phyloP scores from a whole-genome alignment of 2,797 vertebrate genomes.

The Hemibagrus guttatus region DNA sequence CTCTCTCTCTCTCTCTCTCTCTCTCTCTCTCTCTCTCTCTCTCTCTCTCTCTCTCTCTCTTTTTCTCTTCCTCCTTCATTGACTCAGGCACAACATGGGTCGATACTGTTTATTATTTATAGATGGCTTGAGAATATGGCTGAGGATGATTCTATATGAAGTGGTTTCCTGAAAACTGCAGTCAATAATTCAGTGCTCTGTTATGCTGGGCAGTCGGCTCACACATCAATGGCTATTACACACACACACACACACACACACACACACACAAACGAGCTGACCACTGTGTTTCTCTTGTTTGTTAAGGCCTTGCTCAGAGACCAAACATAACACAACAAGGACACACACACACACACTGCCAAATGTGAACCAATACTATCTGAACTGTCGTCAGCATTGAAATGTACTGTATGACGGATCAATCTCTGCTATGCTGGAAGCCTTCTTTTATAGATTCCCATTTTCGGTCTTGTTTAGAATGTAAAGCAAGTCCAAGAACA shows the following conservation, averaged over 20 bases:
- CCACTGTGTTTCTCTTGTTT: conserved; percentile 23
- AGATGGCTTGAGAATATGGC: conserved; percentile 54
- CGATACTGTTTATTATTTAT: conserved; percentile 63
- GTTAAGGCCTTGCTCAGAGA: conserved; percentile 4
- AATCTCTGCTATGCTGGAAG: conserved; percentile 1
- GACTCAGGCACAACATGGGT: conserved; percentile 51
- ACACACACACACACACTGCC: background rate
- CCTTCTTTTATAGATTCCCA: conserved; percentile 28
- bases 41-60: conserved; percentile 20
- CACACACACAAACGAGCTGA: background rate
- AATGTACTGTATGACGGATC: background rate
- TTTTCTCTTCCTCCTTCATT: conserved; percentile 33
- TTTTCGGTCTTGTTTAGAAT: conserved; percentile 3
- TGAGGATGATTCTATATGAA: conserved; percentile 59
- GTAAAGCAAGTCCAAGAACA: background rate
- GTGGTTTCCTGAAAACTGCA: conserved; percentile 53
- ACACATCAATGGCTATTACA: conserved; percentile 29
- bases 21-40: background rate
- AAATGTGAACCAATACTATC: background rate
- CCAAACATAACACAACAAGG: conserved; percentile 7
- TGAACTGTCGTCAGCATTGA: background rate
- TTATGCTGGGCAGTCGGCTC: conserved; percentile 54
- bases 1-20: background rate
- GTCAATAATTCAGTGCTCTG: conserved; percentile 62
- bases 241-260: conserved; percentile 15